A percentile compares a stretch with the other conserved stretches of the same genome.
These are phyloP conservation scores for Tachyglossus aculeatus DNA, from an alignment of 2,797 vertebrate genomes.

Conservation along the genomic window DNA sequence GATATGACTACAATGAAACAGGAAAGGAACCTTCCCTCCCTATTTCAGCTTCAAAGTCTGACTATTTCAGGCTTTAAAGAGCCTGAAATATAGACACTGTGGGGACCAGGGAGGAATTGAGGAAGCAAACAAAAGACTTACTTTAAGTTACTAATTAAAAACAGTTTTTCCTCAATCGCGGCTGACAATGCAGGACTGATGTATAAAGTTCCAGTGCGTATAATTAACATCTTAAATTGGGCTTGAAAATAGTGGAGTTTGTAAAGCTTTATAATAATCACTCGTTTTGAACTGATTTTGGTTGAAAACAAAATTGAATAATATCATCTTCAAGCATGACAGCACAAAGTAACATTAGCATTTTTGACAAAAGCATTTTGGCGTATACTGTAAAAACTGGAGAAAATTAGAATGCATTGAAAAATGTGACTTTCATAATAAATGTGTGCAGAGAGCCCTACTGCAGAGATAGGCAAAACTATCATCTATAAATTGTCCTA, in stretches of 20 bases:
- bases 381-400: background rate
- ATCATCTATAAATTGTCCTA: background rate
- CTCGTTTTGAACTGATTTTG: no score
- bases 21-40: no score
- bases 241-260: slow-evolving; percentile 20
- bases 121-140: background rate
- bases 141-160: slow-evolving; percentile 22
- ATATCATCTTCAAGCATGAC: background rate
- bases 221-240: background rate
- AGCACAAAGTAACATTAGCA: slow-evolving; percentile 9
- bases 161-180: slow-evolving; percentile 3
- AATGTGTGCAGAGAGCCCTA: background rate
- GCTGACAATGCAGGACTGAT: background rate
- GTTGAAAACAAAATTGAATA: no score
- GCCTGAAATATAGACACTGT: no score
- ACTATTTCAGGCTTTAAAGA: no score
- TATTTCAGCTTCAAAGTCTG: no score
- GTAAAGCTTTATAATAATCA: slow-evolving; percentile 17
- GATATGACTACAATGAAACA: no score
- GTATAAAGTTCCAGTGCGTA: background rate
- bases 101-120: no score
- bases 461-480: slow-evolving; percentile 10
- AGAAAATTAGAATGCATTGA: slow-evolving; percentile 6
- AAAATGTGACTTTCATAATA: slow-evolving; percentile 19
- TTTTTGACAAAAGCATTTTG: slow-evolving; percentile 24